These are phyloP conservation scores for Corapipo altera DNA, from an alignment of 2,113 vertebrate genomes.

Conservation along the genomic window DNA sequence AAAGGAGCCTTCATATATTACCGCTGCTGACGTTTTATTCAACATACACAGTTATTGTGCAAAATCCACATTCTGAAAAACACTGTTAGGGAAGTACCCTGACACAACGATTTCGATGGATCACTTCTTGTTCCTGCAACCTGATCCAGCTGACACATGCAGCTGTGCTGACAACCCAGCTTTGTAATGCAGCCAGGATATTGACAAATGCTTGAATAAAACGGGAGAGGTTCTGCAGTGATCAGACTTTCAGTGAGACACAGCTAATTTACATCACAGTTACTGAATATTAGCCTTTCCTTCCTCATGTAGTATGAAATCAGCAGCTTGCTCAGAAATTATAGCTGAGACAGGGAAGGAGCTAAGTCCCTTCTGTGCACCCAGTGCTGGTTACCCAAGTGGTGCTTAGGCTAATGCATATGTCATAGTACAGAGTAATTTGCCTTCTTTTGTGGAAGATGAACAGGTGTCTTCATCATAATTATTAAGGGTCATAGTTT, in stretches of 20 bases:
- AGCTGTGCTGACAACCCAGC: neutral
- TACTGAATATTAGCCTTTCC: neutral
- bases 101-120: neutral
- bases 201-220: neutral
- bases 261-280: neutral
- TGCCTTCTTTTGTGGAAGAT: neutral
- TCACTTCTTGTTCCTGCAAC: neutral
- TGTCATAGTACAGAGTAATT: neutral
- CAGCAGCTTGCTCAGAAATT: constrained; percentile 2
- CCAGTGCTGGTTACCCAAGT: neutral
- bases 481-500: neutral
- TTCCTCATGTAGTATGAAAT: neutral
- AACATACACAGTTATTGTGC: neutral
- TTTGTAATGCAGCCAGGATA: neutral
- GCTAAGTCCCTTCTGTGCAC: neutral
- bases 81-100: neutral
- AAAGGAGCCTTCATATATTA: neutral
- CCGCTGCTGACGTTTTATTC: neutral
- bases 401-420: neutral
- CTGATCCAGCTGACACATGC: neutral
- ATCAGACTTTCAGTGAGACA: neutral
- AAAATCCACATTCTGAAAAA: neutral
- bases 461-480: neutral
- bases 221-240: neutral
- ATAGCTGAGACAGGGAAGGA: neutral